phyloP scores from a whole-genome alignment of 2,797 vertebrate species.

The Gambusia yucatana region DNA sequence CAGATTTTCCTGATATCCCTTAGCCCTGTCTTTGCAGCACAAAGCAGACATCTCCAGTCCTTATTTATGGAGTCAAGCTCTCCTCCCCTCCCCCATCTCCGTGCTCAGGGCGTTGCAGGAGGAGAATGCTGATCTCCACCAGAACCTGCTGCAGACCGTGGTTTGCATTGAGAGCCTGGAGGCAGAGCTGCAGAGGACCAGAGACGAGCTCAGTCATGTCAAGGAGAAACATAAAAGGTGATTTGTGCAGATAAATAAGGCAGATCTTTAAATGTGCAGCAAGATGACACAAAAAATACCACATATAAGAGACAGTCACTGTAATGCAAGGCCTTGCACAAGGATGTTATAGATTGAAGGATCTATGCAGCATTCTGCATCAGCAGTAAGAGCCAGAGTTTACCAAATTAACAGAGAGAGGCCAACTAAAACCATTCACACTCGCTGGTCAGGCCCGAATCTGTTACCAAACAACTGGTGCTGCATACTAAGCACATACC shows the following conservation, averaged over 20 bases:
- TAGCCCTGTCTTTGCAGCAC: neutral
- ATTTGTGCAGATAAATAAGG: neutral
- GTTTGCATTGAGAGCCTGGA: constrained; percentile 83
- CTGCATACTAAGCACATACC: constrained; percentile 46
- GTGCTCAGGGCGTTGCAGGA: constrained; percentile 75
- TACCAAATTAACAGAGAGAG: neutral
- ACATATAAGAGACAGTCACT: neutral
- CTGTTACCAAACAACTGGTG: constrained; percentile 41
- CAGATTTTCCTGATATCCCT: neutral
- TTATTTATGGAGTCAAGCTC: neutral
- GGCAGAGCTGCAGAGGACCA: constrained; percentile 77
- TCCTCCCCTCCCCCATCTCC: constrained; percentile 26
- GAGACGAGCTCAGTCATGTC: constrained; percentile 73
- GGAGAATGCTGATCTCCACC: constrained; percentile 80
- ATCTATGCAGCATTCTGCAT: constrained; percentile 42
- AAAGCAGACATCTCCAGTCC: neutral
- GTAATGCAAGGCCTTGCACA: neutral
- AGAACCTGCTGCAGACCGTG: constrained; percentile 80
- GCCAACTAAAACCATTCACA: constrained; percentile 7
- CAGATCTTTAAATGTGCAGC: constrained; percentile 2
- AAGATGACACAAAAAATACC: neutral
- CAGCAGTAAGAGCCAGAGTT: neutral
- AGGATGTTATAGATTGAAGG: constrained; percentile 39
- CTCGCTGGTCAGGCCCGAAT: constrained; percentile 25
- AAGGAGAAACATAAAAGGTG: constrained; percentile 83